Evolutionary conservation across 2,888 invertebrate species (phyloP).

Genomic region (Pilophorus perplexus): DNA sequence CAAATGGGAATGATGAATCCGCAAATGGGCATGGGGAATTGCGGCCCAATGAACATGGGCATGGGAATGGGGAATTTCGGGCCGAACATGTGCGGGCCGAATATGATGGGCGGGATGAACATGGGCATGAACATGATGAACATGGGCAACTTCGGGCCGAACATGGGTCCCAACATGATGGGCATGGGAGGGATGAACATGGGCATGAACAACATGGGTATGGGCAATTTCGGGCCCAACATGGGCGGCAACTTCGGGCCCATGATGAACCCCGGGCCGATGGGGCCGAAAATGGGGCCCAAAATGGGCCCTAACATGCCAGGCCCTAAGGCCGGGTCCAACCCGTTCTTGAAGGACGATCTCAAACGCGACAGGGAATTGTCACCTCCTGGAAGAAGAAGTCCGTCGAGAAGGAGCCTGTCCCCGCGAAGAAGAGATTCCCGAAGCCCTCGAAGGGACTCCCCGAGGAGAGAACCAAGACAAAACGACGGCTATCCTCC

Average conservation of each 20-base stretch:
- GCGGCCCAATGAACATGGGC: conserved; percentile 6
- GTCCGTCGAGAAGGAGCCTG: no score
- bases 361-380: no score
- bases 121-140: conserved; percentile 10
- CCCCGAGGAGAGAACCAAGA: no score
- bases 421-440: no score
- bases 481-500: no score
- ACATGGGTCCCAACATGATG: conserved; percentile 11
- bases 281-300: neutral
- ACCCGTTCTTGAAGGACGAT: no score
- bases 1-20: conserved; percentile 24
- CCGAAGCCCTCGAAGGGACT: no score
- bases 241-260: no score
- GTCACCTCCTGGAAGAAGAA: no score
- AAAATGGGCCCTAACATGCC: no score
- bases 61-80: conserved; percentile 14
- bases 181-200: conserved; percentile 14
- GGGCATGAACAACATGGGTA: conserved; percentile 1
- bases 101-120: conserved; percentile 19
- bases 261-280: neutral
- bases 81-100: conserved; percentile 1
- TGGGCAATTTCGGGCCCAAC: neutral
- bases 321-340: no score
- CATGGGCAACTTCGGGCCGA: neutral
- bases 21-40: conserved; percentile 16